A percentile compares a stretch with the other conserved stretches of the same genome.
These are phyloP conservation scores for Anguilla marmorata DNA, from an alignment of 2,797 vertebrate genomes.

Conservation along the genomic window DNA sequence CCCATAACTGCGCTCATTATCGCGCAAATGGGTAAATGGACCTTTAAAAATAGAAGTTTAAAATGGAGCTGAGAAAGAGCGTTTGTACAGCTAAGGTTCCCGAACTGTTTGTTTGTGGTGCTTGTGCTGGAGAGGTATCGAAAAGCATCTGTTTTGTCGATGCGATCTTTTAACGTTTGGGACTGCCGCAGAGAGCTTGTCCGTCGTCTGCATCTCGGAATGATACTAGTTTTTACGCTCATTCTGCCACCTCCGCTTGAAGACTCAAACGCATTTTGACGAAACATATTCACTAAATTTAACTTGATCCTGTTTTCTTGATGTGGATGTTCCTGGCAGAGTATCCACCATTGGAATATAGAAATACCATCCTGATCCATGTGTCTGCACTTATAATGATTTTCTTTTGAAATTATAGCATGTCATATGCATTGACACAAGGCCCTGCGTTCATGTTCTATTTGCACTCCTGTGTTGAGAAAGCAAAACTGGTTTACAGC, in stretches of 20 bases:
- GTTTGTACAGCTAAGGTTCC: neutral
- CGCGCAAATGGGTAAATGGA: neutral
- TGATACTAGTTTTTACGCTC: neutral
- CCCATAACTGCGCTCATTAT: neutral
- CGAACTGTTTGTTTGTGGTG: neutral
- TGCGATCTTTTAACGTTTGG: neutral
- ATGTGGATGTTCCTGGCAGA: neutral
- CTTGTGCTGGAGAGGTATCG: neutral
- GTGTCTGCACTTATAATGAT: neutral
- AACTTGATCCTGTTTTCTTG: neutral
- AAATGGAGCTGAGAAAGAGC: neutral
- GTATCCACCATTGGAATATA: neutral
- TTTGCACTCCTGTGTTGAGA: neutral
- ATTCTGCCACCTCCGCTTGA: neutral
- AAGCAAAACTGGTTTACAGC: neutral
- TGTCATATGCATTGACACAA: neutral
- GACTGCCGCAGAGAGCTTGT: neutral
- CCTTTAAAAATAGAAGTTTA: neutral
- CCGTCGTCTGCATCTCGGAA: neutral
- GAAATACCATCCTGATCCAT: neutral
- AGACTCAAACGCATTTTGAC: neutral
- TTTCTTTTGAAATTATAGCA: neutral
- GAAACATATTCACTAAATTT: neutral
- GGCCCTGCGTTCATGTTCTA: neutral
- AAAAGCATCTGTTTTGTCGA: neutral